phyloP scores from a whole-genome alignment of 2,888 invertebrate species.

The Drosophila testacea region DNA sequence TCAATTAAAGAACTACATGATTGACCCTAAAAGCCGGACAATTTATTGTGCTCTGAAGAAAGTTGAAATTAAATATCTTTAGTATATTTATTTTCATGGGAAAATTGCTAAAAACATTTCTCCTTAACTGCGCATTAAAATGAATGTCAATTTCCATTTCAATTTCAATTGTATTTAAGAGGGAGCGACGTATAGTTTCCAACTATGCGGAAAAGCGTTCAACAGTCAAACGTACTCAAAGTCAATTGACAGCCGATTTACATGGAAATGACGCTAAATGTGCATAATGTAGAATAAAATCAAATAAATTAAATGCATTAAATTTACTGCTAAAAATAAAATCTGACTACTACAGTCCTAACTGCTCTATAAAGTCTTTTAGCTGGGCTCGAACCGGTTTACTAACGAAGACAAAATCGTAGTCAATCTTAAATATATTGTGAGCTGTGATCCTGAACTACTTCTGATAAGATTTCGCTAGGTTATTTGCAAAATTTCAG shows the following conservation, averaged over 20 bases:
- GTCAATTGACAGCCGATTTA: constrained; percentile 50
- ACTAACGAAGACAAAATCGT: background rate
- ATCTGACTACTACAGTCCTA: background rate
- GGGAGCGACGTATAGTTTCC: background rate
- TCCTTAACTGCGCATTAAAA: constrained; percentile 37
- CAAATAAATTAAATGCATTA: constrained; percentile 12
- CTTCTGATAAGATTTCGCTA: background rate
- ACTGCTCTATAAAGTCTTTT: background rate
- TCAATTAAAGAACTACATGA: constrained; percentile 35
- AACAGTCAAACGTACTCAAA: constrained; percentile 37
- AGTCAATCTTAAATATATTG: too few relatives aligned
- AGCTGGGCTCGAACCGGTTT: background rate
- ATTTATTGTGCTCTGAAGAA: constrained; percentile 28
- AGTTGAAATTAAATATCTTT: constrained; percentile 14
- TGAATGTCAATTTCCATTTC: constrained; percentile 47
- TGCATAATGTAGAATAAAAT: constrained; percentile 31
- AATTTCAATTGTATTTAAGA: constrained; percentile 19
- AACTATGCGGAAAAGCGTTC: constrained; percentile 55
- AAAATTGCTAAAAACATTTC: constrained; percentile 30
- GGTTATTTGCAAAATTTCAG: background rate
- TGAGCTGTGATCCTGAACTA: background rate
- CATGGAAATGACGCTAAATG: constrained; percentile 41
- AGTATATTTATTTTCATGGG: constrained; percentile 30
- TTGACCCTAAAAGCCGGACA: constrained; percentile 29
- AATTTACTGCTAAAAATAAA: constrained; percentile 2